Base-by-base conservation (phyloP, 2,797 vertebrate genomes). In the Poecile montanus region DNA sequence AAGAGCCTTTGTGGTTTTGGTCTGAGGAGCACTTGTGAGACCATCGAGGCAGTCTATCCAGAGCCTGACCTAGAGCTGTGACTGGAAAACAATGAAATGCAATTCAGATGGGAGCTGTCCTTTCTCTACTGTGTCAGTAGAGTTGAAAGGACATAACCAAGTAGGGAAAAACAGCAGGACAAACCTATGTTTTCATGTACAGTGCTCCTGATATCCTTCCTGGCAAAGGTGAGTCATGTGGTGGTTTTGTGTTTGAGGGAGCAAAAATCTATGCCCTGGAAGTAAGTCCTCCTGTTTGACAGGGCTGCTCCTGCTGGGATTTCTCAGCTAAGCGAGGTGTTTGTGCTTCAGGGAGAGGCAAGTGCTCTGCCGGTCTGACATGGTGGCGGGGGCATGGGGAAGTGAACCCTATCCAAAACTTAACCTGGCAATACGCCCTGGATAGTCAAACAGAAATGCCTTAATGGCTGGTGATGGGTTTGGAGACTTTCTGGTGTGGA, bases 351-450 rank as follows among this genome's bases (percentile, higher is more conserved):
- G 44, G 36, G 44, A 21, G 53, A 47, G 27, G 42, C 22, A 26
- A n/a, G 22, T 16, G 56, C 26, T 36, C 38, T 27, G 65, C 45
- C 0, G 1, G 42, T 56, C 53, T 16, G 70, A 7, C 34, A 5
- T 0, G 38, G 42, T 0, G 4, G 10, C 1, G 16, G 23, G 12
- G 19, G 9, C 22, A 4, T 2, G 3, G 51, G 17, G 6, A 26
- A 54, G 21, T 0, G 2, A 4, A 7, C 12, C 17, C 45, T 11
- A 4, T 3, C 20, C 1, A 2, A 26, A 45, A 17, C 10, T 21
- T 7, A 6, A 20, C n/a, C 29, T 4, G 18, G 18, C 34, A 44
- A 5, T 4, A 8, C 1, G 7, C 38, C 10, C 42, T 22, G 25
- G 27, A 10, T 7, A 12, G 25, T 12, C 48, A 29, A 48, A 51